phyloP scores from a whole-genome alignment of 2,113 vertebrate genomes.

The Podilymbus podiceps region DNA sequence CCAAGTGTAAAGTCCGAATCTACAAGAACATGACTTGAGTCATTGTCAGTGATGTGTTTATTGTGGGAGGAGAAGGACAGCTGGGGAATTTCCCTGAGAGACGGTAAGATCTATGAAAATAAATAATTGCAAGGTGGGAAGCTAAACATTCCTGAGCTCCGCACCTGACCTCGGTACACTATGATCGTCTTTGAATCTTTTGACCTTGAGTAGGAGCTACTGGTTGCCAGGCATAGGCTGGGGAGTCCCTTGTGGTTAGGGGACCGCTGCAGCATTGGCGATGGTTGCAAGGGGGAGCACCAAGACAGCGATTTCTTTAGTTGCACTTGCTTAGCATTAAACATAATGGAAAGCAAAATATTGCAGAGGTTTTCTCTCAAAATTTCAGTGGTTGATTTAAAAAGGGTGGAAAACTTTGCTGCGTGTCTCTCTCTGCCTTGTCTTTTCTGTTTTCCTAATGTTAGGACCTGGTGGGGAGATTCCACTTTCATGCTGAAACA shows the following conservation, averaged over 20 bases:
- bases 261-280: neutral
- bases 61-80: neutral
- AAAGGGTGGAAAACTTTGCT: neutral
- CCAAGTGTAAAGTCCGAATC: neutral
- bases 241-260: neutral
- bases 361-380: neutral
- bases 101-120: neutral
- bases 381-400: neutral
- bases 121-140: neutral
- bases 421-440: neutral
- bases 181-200: neutral
- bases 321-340: neutral
- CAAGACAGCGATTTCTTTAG: neutral
- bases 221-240: neutral
- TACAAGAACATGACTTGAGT: neutral
- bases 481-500: neutral
- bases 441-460: neutral
- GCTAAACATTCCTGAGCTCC: neutral
- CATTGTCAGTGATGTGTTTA: neutral
- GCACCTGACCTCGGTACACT: fast-evolving
- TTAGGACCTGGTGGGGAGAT: neutral
- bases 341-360: neutral
- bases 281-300: neutral
- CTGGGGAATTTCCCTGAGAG: neutral
- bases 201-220: neutral